A percentile compares a stretch with the other conserved stretches of the same genome.
Conservation (phyloP, 2,888 invertebrate species). For the Leptinotarsa haldemani region DNA sequence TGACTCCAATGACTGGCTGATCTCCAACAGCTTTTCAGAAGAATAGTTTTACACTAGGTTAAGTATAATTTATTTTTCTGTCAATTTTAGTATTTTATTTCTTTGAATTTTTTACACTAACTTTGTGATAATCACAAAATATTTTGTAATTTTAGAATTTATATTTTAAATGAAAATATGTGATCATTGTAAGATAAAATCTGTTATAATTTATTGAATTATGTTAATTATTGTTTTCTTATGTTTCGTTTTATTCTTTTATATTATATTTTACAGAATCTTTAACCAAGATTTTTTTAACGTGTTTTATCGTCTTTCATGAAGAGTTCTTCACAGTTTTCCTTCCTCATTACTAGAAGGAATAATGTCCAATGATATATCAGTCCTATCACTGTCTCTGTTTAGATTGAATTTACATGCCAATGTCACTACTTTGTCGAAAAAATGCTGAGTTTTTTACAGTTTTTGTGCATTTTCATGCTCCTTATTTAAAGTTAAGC, state of each 20-base stretch:
- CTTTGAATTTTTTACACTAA: slow-evolving; percentile 41
- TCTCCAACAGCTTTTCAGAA: slow-evolving; percentile 18
- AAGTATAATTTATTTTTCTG: slow-evolving; percentile 38
- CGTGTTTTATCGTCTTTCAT: slow-evolving; percentile 1
- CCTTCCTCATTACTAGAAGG: not conserved
- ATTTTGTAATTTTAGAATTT: slow-evolving; percentile 38
- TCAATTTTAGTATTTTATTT: slow-evolving; percentile 36
- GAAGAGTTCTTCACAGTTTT: not conserved
- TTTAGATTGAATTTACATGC: not conserved
- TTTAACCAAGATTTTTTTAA: slow-evolving; percentile 11
- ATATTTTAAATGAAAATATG: slow-evolving; percentile 42
- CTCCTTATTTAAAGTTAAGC: not conserved
- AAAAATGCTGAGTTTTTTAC: not conserved
- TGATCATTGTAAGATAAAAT: slow-evolving; percentile 49
- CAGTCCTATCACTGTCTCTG: not conserved
- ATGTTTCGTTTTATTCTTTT: slow-evolving; percentile 36
- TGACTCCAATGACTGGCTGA: slow-evolving; percentile 25
- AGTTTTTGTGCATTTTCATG: not conserved
- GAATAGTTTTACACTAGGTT: slow-evolving; percentile 35
- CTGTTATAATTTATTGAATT: slow-evolving; percentile 46
- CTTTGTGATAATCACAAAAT: slow-evolving; percentile 45
- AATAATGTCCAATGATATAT: not conserved
- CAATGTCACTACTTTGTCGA: not conserved
- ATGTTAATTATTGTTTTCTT: slow-evolving; percentile 38
- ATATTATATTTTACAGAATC: slow-evolving; percentile 22